phyloP scores from a whole-genome alignment of 2,888 invertebrate genomes.

The Drosophila imparisetae region DNA sequence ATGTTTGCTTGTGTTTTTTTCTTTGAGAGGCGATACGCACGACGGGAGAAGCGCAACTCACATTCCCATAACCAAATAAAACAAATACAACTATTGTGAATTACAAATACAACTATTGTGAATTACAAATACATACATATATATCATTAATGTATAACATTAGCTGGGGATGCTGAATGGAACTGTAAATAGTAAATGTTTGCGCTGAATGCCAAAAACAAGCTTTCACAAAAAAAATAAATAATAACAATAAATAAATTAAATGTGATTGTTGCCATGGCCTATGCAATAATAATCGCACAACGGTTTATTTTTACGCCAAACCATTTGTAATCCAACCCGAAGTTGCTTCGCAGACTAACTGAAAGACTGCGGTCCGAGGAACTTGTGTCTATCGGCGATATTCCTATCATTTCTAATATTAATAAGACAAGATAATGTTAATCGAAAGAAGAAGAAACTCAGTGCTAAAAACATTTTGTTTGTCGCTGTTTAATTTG shows the following conservation, averaged over 20 bases:
- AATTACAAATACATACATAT: no score
- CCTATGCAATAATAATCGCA: background rate
- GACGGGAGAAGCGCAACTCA: slow-evolving; percentile 21
- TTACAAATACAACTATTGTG: background rate
- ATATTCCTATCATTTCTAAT: background rate
- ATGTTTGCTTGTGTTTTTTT: background rate
- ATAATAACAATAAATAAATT: background rate
- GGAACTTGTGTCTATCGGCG: background rate
- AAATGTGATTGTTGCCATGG: background rate
- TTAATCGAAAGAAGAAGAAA: background rate
- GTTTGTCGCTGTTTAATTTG: background rate
- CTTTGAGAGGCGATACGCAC: slow-evolving; percentile 32
- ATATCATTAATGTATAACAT: no score
- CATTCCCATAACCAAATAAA: slow-evolving; percentile 17
- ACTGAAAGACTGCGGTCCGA: background rate
- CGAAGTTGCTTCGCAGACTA: background rate
- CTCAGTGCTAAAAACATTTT: background rate
- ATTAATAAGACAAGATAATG: background rate
- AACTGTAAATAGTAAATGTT: no score
- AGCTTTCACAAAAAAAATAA: background rate
- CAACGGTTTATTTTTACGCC: no score
- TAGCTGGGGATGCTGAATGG: no score
- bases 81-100: slow-evolving; percentile 23
- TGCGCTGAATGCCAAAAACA: background rate
- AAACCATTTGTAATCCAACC: background rate